Evolutionary conservation across 2,797 vertebrate genomes (phyloP).

Genomic region (Danio kyathit): DNA sequence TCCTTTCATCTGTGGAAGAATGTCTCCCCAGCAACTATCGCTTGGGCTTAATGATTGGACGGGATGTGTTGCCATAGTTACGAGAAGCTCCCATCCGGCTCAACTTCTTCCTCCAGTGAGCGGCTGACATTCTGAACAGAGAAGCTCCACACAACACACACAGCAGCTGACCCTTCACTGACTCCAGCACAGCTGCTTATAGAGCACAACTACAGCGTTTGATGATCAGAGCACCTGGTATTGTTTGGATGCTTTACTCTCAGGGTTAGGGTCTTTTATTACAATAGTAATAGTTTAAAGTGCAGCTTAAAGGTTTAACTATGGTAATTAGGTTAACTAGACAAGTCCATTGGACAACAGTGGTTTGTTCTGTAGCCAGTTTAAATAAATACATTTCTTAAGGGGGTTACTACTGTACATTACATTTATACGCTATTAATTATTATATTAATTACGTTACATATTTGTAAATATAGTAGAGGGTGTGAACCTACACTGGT

Average conservation of each 20-base stretch:
- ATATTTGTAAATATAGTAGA: no score
- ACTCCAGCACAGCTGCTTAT: neutral
- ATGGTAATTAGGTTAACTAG: no score
- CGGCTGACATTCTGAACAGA: constrained; percentile 44
- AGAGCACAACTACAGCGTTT: neutral
- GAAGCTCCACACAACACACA: constrained; percentile 53
- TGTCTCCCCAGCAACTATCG: constrained; percentile 84
- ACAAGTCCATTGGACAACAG: no score
- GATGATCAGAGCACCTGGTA: neutral
- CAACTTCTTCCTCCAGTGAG: constrained; percentile 40
- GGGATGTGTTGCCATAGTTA: constrained; percentile 83
- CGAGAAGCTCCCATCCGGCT: constrained; percentile 77
- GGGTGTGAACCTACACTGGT: no score
- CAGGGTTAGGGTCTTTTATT: no score
- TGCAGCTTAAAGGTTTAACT: no score
- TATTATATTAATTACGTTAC: no score
- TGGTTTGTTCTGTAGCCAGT: no score
- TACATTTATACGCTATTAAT: no score
- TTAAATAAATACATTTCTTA: no score
- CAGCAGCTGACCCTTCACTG: constrained; percentile 10
- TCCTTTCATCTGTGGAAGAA: constrained; percentile 70
- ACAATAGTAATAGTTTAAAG: no score
- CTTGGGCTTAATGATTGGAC: constrained; percentile 81
- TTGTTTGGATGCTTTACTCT: neutral
- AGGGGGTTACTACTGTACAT: no score